Conservation (phyloP, 30 jellyfish, hydroid and myxozoan genomes). For the Pseudorhiza aurosa region DNA sequence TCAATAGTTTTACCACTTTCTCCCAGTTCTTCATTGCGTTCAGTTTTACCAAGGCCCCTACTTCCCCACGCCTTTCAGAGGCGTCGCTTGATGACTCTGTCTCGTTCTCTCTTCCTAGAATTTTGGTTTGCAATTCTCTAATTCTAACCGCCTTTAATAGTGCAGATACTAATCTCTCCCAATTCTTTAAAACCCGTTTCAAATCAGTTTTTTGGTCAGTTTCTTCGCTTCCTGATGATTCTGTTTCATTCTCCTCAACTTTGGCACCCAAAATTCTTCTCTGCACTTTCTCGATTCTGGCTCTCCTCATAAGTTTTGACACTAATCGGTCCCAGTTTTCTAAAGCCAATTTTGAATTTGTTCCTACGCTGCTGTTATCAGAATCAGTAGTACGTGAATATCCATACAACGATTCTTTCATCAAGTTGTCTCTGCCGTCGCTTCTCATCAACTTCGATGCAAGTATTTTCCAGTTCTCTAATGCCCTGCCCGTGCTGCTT, state of each 20-base stretch:
- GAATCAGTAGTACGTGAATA: too few relatives aligned
- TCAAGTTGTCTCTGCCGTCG: not conserved
- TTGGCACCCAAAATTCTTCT: not conserved
- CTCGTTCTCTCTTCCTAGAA: not conserved
- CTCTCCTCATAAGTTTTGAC: not conserved
- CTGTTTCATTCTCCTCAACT: not conserved
- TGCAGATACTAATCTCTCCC: conserved; percentile 9
- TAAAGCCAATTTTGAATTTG: not conserved
- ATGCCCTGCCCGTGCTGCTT: not conserved
- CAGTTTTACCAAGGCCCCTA: not conserved
- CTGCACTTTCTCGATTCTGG: not conserved
- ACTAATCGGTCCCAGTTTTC: conserved; percentile 8
- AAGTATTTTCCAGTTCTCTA: not conserved
- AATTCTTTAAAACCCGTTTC: not conserved
- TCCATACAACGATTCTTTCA: not conserved
- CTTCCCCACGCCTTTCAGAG: not conserved
- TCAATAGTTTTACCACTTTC: not conserved
- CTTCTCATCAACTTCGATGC: not conserved
- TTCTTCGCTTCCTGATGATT: not conserved
- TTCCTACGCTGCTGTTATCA: not conserved
- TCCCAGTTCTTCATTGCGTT: not conserved
- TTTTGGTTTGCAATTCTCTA: not conserved
- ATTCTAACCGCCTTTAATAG: not conserved
- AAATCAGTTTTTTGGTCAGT: not conserved
- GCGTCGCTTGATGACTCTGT: not conserved